Evolutionary conservation across 2,797 vertebrate species (phyloP).

Genomic region (Aldrovandia affinis): DNA sequence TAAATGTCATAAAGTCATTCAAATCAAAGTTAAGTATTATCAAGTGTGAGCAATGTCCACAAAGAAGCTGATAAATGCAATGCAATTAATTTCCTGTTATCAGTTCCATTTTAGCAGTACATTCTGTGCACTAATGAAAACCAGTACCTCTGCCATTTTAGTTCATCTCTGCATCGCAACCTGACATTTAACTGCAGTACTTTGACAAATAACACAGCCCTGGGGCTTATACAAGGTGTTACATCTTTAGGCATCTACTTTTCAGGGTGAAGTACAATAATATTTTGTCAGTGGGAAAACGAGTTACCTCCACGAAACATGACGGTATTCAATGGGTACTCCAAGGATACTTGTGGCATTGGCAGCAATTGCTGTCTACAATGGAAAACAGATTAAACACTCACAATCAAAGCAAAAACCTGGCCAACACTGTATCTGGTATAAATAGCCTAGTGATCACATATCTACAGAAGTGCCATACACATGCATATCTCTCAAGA

Average conservation of each 20-base stretch:
- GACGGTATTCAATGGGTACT: constrained; percentile 76
- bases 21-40: background rate
- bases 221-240: background rate
- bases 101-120: background rate
- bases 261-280: background rate
- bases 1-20: background rate
- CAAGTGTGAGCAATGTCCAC: background rate
- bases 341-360: constrained; percentile 77
- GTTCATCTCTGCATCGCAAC: background rate
- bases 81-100: background rate
- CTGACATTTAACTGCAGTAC: background rate
- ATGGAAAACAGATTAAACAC: constrained; percentile 15
- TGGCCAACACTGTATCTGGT: background rate
- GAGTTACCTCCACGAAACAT: constrained; percentile 78
- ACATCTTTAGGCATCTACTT: background rate
- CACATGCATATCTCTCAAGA: background rate
- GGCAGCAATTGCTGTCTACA: constrained; percentile 76
- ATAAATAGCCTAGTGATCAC: background rate
- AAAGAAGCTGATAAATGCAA: background rate
- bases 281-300: background rate
- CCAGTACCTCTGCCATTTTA: background rate
- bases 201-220: background rate
- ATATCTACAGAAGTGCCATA: background rate
- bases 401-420: background rate
- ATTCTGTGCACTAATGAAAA: background rate